Evolutionary conservation across 2,888 invertebrate genomes (phyloP).

Genomic region (Tachina grossa): DNA sequence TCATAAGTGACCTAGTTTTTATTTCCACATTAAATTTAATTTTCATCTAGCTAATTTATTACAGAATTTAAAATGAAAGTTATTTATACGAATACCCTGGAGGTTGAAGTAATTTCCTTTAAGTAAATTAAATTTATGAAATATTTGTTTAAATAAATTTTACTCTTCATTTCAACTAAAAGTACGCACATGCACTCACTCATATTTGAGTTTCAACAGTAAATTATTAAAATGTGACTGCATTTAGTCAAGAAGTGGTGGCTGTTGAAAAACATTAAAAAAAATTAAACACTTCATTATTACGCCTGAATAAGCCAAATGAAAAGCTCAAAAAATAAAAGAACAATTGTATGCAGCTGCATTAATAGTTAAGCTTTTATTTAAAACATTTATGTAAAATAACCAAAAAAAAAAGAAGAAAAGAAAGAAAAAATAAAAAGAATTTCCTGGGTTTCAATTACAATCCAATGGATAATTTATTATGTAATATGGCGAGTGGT

Average conservation of each 20-base stretch:
- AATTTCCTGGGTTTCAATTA: slow-evolving; percentile 52
- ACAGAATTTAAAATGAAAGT: background rate
- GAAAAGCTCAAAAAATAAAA: background rate
- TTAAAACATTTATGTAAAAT: background rate
- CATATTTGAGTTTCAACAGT: too few relatives aligned
- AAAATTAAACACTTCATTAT: background rate
- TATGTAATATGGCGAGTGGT: slow-evolving; percentile 84
- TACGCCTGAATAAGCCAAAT: background rate
- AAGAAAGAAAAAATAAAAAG: background rate
- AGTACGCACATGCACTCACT: background rate
- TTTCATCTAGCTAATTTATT: background rate
- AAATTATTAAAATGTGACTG: background rate
- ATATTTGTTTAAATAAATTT: background rate
- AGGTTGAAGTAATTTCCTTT: background rate
- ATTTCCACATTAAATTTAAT: background rate
- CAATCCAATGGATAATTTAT: slow-evolving; percentile 82
- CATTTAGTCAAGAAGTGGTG: background rate
- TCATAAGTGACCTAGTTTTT: background rate
- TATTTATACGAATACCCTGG: background rate
- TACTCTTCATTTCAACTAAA: background rate
- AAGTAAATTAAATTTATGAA: background rate
- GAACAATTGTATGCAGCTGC: background rate
- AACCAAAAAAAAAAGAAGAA: background rate
- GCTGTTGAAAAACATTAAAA: background rate
- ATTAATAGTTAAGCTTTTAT: background rate